Conservation (phyloP, 2,797 vertebrate species). For the Zalophus californianus region DNA sequence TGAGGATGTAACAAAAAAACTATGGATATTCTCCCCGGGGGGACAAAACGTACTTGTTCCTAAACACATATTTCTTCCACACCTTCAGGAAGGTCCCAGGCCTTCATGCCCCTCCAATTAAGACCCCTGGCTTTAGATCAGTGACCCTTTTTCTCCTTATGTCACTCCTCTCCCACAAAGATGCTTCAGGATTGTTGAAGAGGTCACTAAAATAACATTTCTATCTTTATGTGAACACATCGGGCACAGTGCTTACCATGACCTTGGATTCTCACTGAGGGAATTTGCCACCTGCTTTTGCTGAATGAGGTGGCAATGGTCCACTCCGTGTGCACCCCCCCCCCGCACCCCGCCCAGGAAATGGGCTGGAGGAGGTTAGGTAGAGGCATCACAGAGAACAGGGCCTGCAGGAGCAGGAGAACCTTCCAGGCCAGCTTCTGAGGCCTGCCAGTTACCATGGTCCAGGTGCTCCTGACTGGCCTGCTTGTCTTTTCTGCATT, state of each 20-base stretch:
- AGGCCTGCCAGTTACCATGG: too few species aligned
- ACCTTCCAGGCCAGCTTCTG: not conserved
- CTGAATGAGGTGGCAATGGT: not conserved
- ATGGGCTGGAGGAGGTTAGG: too few species aligned
- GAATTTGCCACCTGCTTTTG: not conserved
- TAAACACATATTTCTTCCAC: not conserved
- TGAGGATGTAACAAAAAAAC: not conserved
- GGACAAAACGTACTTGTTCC: not conserved
- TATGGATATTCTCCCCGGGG: not conserved
- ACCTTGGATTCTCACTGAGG: not conserved
- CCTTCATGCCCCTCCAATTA: too few species aligned
- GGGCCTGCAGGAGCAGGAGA: not conserved
- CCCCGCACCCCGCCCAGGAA: rapidly evolving
- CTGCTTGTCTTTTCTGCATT: not conserved
- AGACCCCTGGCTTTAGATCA: not conserved
- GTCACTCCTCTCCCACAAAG: too few species aligned
- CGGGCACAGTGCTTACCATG: rapidly evolving
- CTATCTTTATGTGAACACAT: not conserved
- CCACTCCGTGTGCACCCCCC: not conserved
- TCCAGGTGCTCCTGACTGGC: not conserved
- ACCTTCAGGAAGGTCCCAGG: not conserved
- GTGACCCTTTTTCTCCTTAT: not conserved
- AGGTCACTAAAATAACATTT: not conserved
- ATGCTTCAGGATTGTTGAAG: not conserved
- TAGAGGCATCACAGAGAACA: not conserved